A percentile compares a stretch with the other conserved stretches of the same genome.
Conservation (phyloP, 2,888 invertebrate genomes). For the Apocheima hispidaria region DNA sequence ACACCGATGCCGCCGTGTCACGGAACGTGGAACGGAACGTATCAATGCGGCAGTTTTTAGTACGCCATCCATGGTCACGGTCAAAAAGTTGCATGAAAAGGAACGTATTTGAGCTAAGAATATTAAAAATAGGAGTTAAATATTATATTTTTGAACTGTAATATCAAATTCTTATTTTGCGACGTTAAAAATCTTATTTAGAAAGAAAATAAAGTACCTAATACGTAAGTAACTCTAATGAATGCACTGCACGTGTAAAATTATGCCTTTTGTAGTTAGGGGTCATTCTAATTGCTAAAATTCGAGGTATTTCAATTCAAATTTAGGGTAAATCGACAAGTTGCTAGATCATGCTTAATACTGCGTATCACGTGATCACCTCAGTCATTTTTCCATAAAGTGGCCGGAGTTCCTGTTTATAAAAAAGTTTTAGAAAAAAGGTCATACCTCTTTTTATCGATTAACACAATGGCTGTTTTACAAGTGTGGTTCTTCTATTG, state of each 20-base stretch:
- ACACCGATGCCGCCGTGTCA: conserved; percentile 70
- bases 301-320: too few relatives aligned
- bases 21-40: conserved; percentile 62
- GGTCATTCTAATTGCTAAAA: conserved; percentile 5
- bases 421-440: conserved; percentile 62
- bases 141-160: too few relatives aligned
- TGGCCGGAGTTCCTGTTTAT: conserved; percentile 54
- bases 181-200: neutral
- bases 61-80: conserved; percentile 36
- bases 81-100: conserved; percentile 23
- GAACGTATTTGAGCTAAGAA: conserved; percentile 2
- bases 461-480: conserved; percentile 71
- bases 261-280: conserved; percentile 4
- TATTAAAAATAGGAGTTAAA: neutral
- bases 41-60: conserved; percentile 53
- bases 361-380: conserved; percentile 72
- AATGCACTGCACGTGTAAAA: neutral
- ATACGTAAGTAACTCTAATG: neutral
- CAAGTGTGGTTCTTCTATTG: conserved; percentile 73
- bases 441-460: conserved; percentile 46
- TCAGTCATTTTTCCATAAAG: conserved; percentile 59
- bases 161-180: too few relatives aligned
- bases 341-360: too few relatives aligned
- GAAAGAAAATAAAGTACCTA: neutral
- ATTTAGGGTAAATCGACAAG: too few relatives aligned